Conservation (phyloP, 2,113 vertebrate species). For the Monarcha castaneiventris region DNA sequence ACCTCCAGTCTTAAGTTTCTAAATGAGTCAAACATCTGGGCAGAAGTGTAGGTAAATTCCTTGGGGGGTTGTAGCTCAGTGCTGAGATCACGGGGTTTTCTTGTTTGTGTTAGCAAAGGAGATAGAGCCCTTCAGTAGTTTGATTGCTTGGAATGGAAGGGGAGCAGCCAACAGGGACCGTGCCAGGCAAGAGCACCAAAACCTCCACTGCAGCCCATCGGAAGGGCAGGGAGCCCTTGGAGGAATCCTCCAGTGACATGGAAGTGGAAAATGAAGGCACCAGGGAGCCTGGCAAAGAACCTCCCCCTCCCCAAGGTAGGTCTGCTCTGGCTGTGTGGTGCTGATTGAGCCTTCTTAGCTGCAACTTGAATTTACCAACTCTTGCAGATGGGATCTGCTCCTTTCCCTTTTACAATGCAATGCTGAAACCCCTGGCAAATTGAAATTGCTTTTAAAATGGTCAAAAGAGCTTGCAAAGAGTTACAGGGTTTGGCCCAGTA, state of each 20-base stretch:
- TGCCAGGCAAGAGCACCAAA: slow-evolving; percentile 84
- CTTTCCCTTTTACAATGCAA: background rate
- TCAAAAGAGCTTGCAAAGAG: background rate
- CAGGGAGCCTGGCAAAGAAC: background rate
- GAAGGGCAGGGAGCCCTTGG: slow-evolving; percentile 63
- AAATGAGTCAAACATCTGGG: background rate
- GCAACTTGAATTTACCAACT: background rate
- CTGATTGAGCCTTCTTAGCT: background rate
- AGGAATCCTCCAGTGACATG: slow-evolving; percentile 76
- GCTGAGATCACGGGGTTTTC: slow-evolving; percentile 33
- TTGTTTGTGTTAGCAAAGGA: slow-evolving; percentile 54
- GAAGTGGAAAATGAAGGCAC: slow-evolving; percentile 58
- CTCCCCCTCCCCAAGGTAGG: slow-evolving; percentile 42
- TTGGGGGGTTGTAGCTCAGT: background rate
- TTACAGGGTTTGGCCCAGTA: background rate
- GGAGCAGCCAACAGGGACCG: slow-evolving; percentile 58
- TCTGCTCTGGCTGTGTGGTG: background rate
- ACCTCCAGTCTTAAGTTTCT: background rate
- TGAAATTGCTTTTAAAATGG: background rate
- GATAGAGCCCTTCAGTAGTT: slow-evolving; percentile 24
- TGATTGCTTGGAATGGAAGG: slow-evolving; percentile 35
- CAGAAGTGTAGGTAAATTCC: background rate
- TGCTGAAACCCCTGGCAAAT: background rate
- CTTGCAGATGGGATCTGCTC: background rate
- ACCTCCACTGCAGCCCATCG: slow-evolving; percentile 74